phyloP scores from a whole-genome alignment of 2,113 vertebrate genomes.

The Eubucco bourcierii region DNA sequence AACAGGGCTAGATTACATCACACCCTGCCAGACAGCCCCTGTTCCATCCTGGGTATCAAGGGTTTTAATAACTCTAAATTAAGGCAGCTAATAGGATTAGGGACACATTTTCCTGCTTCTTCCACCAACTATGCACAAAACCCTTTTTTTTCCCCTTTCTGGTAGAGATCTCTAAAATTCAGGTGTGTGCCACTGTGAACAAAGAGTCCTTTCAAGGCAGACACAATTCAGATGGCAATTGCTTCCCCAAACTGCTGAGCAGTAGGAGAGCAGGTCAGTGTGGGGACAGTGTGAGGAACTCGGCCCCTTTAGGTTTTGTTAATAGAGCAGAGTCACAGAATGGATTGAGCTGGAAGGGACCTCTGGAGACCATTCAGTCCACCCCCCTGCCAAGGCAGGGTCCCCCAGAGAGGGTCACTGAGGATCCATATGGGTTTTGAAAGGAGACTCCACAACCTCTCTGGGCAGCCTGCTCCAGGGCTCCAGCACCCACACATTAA shows the following conservation, averaged over 20 bases:
- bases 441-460: too few species aligned
- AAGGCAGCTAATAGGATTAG: slow-evolving; percentile 88
- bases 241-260: slow-evolving; percentile 10
- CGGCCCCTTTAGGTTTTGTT: background rate
- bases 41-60: slow-evolving; percentile 82
- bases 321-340: background rate
- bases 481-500: too few species aligned
- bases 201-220: slow-evolving; percentile 47
- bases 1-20: slow-evolving; percentile 92
- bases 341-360: too few species aligned
- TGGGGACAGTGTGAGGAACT: background rate
- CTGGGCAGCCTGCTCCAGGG: too few species aligned
- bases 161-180: slow-evolving; percentile 70
- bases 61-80: slow-evolving; percentile 85
- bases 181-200: slow-evolving; percentile 60
- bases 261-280: background rate
- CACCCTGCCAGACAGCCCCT: slow-evolving; percentile 85
- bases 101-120: slow-evolving; percentile 77
- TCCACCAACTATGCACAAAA: slow-evolving; percentile 71
- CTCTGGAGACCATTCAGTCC: too few species aligned
- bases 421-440: too few species aligned
- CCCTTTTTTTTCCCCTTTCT: background rate
- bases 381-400: too few species aligned
- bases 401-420: too few species aligned
- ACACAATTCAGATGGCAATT: slow-evolving; percentile 48